phyloP scores from a whole-genome alignment of 2,797 vertebrate genomes.

The Pyrrhura leucotis region DNA sequence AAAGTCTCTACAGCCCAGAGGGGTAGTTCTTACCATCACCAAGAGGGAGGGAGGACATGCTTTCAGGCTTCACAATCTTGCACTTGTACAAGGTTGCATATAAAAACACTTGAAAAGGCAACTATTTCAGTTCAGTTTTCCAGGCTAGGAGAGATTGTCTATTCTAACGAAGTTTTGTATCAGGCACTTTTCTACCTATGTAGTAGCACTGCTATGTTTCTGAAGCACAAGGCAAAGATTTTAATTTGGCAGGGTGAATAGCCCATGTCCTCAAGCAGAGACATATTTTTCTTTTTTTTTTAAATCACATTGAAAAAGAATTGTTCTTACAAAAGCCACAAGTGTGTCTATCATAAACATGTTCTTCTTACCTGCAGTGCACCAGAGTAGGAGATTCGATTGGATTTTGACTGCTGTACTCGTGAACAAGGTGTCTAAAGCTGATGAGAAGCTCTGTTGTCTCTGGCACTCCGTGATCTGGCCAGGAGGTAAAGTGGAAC shows the following conservation, averaged over 20 bases:
- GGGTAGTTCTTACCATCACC: background rate
- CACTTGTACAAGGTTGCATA: background rate
- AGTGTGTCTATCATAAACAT: background rate
- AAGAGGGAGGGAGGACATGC: background rate
- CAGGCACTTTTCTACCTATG: background rate
- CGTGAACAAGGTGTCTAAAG: slow-evolving; percentile 91
- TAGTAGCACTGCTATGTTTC: accelerated
- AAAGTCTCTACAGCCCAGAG: background rate
- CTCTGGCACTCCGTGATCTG: slow-evolving; percentile 92
- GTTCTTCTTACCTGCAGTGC: slow-evolving; percentile 89
- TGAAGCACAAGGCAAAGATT: background rate
- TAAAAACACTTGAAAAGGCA: background rate
- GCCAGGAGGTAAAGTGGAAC: slow-evolving; percentile 98
- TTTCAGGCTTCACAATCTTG: background rate
- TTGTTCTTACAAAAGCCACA: background rate
- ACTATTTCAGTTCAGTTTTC: background rate
- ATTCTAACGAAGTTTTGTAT: background rate
- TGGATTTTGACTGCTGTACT: slow-evolving; percentile 89
- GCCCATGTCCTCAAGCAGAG: background rate
- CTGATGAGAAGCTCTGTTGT: slow-evolving; percentile 93
- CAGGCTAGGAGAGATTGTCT: background rate
- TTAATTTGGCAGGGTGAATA: background rate
- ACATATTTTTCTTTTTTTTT: background rate
- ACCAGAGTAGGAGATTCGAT: slow-evolving; percentile 87
- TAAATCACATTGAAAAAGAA: background rate